Evolutionary conservation across 2,888 invertebrate species (phyloP).

Genomic region (Ceriagrion tenellum): DNA sequence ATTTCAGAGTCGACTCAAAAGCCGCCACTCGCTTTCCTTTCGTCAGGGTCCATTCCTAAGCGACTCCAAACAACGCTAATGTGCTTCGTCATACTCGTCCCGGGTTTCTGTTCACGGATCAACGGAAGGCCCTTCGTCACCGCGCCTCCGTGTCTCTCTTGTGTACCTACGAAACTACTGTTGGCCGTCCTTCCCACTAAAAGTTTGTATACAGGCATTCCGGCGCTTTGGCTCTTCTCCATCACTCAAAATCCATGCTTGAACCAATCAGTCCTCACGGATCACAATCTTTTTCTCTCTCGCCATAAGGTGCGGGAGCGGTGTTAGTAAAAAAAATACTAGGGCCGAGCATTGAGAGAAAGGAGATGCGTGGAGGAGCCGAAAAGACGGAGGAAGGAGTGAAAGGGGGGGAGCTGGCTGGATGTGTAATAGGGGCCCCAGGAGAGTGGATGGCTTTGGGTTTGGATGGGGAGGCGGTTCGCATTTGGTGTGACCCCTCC

Average conservation of each 20-base stretch:
- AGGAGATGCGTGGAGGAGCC: conserved; percentile 5
- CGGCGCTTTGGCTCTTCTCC: neutral
- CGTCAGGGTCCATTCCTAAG: neutral
- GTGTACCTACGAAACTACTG: conserved; percentile 36
- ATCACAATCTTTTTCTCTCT: conserved; percentile 44
- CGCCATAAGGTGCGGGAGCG: conserved; percentile 24
- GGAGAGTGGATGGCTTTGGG: conserved; percentile 78
- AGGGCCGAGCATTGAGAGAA: neutral
- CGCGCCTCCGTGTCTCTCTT: neutral
- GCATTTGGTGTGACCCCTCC: conserved; percentile 70
- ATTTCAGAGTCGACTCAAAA: neutral
- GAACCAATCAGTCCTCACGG: conserved; percentile 61
- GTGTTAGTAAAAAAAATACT: neutral
- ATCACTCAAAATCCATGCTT: conserved; percentile 51
- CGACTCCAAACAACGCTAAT: neutral
- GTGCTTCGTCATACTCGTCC: conserved; percentile 60
- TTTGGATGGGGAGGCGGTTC: conserved; percentile 77
- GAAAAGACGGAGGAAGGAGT: conserved; percentile 68
- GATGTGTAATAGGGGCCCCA: neutral
- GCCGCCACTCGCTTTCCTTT: neutral
- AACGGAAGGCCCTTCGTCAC: conserved; percentile 46
- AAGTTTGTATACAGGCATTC: conserved; percentile 46
- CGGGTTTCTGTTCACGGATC: neutral
- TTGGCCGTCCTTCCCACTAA: conserved; percentile 24
- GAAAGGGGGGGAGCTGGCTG: conserved; percentile 60